Evolutionary conservation across 2,113 vertebrate species (phyloP).

Genomic region (Mobula hypostoma): DNA sequence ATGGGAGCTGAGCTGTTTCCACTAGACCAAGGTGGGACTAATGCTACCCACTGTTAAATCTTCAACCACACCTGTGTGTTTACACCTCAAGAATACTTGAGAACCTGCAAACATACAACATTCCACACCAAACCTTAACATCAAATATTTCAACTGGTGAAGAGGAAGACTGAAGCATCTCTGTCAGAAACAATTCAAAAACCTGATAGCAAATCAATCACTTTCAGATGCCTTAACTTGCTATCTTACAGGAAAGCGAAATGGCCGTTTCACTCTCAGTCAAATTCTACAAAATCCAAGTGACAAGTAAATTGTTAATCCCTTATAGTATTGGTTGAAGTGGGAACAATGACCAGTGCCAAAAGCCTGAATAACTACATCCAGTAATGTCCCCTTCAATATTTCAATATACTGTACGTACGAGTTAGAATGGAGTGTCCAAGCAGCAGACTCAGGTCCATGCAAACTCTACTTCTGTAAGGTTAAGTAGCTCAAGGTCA

Average conservation of each 20-base stretch:
- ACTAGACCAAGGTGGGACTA: not conserved
- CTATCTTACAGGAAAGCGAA: not conserved
- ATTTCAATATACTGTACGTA: not conserved
- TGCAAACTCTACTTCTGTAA: not conserved
- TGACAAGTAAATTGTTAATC: not conserved
- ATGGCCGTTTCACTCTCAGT: not conserved
- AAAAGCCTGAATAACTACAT: not conserved
- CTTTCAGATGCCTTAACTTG: not conserved
- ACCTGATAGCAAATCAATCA: not conserved
- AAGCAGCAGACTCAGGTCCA: not conserved
- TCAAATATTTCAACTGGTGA: not conserved
- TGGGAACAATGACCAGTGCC: not conserved
- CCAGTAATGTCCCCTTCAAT: not conserved
- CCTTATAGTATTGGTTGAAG: not conserved
- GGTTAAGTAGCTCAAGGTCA: not conserved
- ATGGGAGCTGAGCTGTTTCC: too few species aligned
- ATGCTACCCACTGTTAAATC: not conserved
- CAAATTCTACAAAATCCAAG: not conserved
- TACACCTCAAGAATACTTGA: not conserved
- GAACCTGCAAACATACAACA: not conserved
- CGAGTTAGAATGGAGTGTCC: not conserved
- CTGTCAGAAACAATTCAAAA: slow-evolving; percentile 15
- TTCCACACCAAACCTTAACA: not conserved
- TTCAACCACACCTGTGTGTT: not conserved
- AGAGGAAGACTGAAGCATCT: not conserved